Evolutionary conservation across 2,888 invertebrate species (phyloP), one percentile per base, ranked within the genome.

Genomic region (Scaptomyza cyrtandrae): DNA sequence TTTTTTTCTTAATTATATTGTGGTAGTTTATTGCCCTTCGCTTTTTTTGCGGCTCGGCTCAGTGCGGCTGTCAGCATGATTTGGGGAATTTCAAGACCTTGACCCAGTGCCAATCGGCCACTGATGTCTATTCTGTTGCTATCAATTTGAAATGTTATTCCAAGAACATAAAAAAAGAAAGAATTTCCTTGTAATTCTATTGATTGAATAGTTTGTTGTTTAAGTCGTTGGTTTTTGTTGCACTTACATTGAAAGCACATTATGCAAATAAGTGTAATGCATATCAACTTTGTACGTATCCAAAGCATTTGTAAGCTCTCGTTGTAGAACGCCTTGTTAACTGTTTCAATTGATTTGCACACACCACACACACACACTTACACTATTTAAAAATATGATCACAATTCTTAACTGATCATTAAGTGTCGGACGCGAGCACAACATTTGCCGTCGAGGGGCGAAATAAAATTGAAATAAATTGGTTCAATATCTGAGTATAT

Each of bases 381-480:
- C 49, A 50, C 49, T 27, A 39, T 29, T n/a, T n/a, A 50, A 46
- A 44, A 31, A 16, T 24, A 24, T 24, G 24, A 43, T 44, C 62
- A 44, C 44, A 48, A 58, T 63, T 61, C 68, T 73, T 52, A 73
- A 48, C 57, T 50, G 60, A 56, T 60, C 63, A 68, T 68, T 55
- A 37, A 75, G 53, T 49, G 39, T 19, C 16, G 14, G 61, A 57
- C 45, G 63, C 65, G 60, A 33, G 19, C 73, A 86, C 87, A 79
- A 88, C 85, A 68, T 71, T 52, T 60, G 71, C 67, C 69, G 70
- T 58, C 69, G 75, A 77, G 73, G 79, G 84, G 74, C 71, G 67
- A 80, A 88, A 56, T 75, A 68, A 78, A 75, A 85, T 88, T 86
- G 71, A 88, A 88, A 86, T 88, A 86, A 88, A 88, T 85, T 85